These are phyloP conservation scores for Sesia bembeciformis DNA, from an alignment of 2,888 invertebrate species.

Conservation along the genomic window DNA sequence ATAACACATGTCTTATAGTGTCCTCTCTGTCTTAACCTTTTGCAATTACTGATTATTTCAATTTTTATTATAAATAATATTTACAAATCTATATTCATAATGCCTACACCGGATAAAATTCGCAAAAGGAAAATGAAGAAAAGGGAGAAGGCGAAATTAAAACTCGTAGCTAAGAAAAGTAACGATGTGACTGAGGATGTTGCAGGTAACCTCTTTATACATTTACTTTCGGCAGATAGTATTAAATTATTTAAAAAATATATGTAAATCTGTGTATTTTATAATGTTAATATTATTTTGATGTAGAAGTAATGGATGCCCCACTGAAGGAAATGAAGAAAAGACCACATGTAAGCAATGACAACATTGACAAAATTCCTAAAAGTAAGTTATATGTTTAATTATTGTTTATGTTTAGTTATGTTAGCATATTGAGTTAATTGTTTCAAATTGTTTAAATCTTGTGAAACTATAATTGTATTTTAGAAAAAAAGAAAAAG, in stretches of 20 bases:
- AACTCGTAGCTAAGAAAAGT: neutral
- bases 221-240: neutral
- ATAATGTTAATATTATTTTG: neutral
- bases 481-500: conserved; percentile 18
- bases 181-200: neutral
- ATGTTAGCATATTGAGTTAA: conserved; percentile 69
- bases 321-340: conserved; percentile 23
- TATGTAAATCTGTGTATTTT: neutral
- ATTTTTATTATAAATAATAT: neutral
- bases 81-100: neutral
- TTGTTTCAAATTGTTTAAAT: neutral
- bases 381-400: conserved; percentile 73
- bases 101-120: neutral
- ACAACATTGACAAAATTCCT: conserved; percentile 14
- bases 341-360: conserved; percentile 29
- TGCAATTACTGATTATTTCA: too few species aligned
- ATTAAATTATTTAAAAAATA: neutral
- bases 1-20: too few species aligned
- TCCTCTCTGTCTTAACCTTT: too few species aligned
- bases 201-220: neutral
- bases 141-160: neutral
- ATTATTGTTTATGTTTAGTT: conserved; percentile 75
- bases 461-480: neutral
- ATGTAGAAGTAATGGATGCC: too few species aligned
- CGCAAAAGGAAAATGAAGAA: neutral